A percentile compares a stretch with the other conserved stretches of the same genome.
Evolutionary conservation across 2,888 invertebrate species (phyloP).

Genomic region (Leuctra nigra): DNA sequence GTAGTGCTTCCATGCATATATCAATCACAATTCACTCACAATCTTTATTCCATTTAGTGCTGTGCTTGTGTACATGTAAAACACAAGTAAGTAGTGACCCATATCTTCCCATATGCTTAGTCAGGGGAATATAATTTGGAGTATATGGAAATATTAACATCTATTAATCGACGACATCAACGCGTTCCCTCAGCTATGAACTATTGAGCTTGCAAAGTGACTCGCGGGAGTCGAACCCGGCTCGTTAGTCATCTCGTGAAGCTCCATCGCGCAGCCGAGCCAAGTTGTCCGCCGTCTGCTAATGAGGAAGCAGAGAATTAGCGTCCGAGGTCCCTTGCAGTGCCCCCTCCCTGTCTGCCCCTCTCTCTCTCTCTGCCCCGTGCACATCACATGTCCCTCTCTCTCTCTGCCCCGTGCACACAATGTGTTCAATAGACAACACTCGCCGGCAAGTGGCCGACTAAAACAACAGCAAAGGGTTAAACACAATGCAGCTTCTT

Average conservation of each 20-base stretch:
- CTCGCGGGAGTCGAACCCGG: not conserved
- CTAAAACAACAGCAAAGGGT: not conserved
- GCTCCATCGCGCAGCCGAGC: too few species aligned
- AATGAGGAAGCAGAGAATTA: conserved; percentile 43
- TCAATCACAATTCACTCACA: too few species aligned
- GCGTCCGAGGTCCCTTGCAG: conserved; percentile 33
- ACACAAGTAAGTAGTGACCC: too few species aligned
- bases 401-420: not conserved
- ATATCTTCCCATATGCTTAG: too few species aligned
- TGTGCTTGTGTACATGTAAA: too few species aligned
- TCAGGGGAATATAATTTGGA: too few species aligned
- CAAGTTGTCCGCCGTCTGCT: conserved; percentile 26
- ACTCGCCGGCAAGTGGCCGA: not conserved
- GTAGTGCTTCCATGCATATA: too few species aligned
- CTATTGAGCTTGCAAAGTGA: not conserved
- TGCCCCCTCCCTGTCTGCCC: conserved; percentile 17
- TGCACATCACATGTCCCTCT: not conserved
- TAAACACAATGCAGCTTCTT: too few species aligned
- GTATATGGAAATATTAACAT: too few species aligned
- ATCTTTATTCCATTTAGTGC: too few species aligned
- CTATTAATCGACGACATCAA: too few species aligned
- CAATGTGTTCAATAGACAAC: not conserved
- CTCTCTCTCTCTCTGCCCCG: not conserved
- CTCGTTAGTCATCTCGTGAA: too few species aligned
- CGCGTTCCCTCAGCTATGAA: not conserved